phyloP scores from a whole-genome alignment of 2,797 vertebrate species.

The Onychomys leucogaster region DNA sequence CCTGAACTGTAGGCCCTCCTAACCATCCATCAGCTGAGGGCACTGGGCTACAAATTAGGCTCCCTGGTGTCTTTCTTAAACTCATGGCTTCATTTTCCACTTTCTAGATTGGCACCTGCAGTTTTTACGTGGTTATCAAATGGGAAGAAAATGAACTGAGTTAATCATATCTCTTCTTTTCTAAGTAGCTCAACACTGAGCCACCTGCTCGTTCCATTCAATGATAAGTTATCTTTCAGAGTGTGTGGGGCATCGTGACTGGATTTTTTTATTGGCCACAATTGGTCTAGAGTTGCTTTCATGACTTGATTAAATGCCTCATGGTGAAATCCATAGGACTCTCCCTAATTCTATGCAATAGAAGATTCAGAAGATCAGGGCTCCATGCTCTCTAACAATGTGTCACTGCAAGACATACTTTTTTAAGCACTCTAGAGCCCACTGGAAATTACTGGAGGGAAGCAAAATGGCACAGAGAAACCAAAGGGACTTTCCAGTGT shows the following conservation, averaged over 20 bases:
- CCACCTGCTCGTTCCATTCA: neutral
- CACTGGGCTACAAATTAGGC: neutral
- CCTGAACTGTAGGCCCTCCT: neutral
- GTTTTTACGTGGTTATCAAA: slow-evolving; percentile 44
- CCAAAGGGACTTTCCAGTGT: neutral
- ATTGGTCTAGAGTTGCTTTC: neutral
- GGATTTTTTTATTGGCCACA: neutral
- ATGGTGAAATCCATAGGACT: neutral
- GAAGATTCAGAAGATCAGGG: neutral
- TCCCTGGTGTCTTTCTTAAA: neutral
- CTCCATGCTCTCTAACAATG: neutral
- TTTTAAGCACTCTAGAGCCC: neutral
- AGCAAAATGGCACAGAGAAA: neutral
- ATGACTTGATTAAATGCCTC: slow-evolving; percentile 11
- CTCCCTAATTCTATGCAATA: neutral
- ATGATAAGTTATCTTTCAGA: neutral
- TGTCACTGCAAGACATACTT: neutral
- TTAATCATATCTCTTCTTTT: slow-evolving; percentile 28
- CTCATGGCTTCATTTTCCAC: neutral
- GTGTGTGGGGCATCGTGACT: neutral
- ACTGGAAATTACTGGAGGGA: neutral
- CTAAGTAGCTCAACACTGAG: neutral
- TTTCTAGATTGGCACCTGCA: neutral
- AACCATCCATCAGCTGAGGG: neutral
- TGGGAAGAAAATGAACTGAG: neutral